Base-by-base conservation (phyloP, 2,113 vertebrate species). In the Pterophyllum scalare region DNA sequence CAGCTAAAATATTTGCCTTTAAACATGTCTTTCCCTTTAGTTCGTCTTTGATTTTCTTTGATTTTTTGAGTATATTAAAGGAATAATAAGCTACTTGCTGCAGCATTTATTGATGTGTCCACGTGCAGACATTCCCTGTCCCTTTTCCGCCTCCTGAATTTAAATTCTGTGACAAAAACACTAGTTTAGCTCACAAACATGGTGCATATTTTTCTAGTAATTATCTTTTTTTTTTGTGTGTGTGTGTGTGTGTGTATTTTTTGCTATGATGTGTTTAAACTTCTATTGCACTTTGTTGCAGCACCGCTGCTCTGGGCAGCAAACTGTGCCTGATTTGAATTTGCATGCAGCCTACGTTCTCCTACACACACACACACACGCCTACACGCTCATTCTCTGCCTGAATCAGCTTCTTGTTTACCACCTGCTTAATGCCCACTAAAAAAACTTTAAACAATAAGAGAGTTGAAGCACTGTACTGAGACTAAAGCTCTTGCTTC, bases 341-440 rank as follows among this genome's bases (percentile, higher is more conserved):
- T 84, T 72, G 59, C 17, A 65, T 56, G 70, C 80, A 54, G 78
- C 90, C 86, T 75, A 81, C 64, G 17, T 62, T 85, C 56, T 80
- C 86, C 65, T 64, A 4, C 72, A 56, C 70, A 17, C 81, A 7
- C 43, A 78, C 64, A 7, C 43, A 78, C 64, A 78, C 60, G 20
- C 80, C 87, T 64, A 83, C 88, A 70, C 24, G 62, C 79, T 88
- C 67, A 56, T 49, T 61, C 28, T 72, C 35, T 38, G 67, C 65
- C 28, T 80, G 26, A 67, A 58, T 74, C 46, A 19, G 49, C 49
- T 52, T 52, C 49, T 52, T 72, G 67, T 49, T 72, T 52, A 49
- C 60, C 77, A 75, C 75, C 59, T 65, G 31, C 59, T 61, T 59
- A 72, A 65, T 46, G 35, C 40, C 60, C 24, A 28, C 81, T 62